phyloP scores from a whole-genome alignment of 2,888 invertebrate species.

The Diarsia brunnea region DNA sequence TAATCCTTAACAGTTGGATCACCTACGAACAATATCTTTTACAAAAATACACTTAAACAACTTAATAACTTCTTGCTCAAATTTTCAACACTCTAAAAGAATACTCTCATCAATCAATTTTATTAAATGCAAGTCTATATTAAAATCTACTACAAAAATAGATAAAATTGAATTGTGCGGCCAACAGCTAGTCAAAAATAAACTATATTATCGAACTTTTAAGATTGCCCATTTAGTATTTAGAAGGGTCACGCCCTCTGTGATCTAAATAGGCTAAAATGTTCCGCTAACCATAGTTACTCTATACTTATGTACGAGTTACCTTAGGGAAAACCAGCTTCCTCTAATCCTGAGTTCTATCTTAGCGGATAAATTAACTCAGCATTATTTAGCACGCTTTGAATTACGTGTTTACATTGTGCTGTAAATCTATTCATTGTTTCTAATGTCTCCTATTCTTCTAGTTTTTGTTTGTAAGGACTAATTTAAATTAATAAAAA shows the following conservation, averaged over 20 bases:
- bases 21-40: not conserved
- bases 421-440: not conserved
- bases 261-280: conserved; percentile 16
- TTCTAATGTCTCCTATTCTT: not conserved
- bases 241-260: conserved; percentile 8
- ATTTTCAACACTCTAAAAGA: not conserved
- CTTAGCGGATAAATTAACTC: conserved; percentile 12
- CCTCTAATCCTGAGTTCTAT: conserved; percentile 9
- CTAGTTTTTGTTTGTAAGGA: not conserved
- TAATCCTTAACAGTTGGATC: not conserved
- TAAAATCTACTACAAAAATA: too few species aligned
- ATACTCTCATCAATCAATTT: not conserved
- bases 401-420: not conserved
- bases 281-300: conserved; percentile 14
- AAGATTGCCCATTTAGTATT: conserved; percentile 4
- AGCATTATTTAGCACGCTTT: conserved; percentile 30
- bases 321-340: conserved; percentile 17
- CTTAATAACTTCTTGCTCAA: not conserved
- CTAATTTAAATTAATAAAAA: too few species aligned
- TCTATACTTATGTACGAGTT: not conserved
- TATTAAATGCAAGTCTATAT: not conserved
- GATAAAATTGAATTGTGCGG: too few species aligned
- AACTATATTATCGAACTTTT: not conserved
- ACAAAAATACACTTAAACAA: too few species aligned
- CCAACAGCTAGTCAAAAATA: not conserved